Conservation (phyloP, 1,140 invertebrate species). For the Lepidotrigona ventralis region DNA sequence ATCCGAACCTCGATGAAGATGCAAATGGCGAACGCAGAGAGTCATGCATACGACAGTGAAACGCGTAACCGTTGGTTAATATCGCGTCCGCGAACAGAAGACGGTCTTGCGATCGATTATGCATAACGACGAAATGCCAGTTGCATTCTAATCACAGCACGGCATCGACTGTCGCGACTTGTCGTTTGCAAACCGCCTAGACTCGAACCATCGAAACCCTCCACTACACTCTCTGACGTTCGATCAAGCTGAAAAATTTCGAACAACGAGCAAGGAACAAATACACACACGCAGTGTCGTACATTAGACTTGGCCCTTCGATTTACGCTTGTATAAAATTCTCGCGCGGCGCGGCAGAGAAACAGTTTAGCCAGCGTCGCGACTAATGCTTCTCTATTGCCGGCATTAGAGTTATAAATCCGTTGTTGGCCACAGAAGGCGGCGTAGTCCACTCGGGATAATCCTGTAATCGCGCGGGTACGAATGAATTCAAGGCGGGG, state of each 20-base stretch:
- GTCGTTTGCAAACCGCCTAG: background rate
- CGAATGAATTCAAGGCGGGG: slow-evolving; percentile 50
- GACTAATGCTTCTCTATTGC: slow-evolving; percentile 54
- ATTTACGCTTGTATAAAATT: slow-evolving; percentile 54
- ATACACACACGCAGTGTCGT: background rate
- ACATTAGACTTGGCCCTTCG: background rate
- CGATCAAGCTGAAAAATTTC: background rate
- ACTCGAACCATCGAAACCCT: background rate
- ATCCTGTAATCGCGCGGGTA: slow-evolving; percentile 50
- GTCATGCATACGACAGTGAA: background rate
- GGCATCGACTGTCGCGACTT: slow-evolving; percentile 9
- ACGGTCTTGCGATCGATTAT: slow-evolving; percentile 35
- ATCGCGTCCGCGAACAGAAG: slow-evolving; percentile 19
- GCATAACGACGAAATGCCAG: slow-evolving; percentile 35
- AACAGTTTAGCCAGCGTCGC: slow-evolving; percentile 23
- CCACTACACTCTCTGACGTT: background rate
- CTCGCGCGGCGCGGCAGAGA: slow-evolving; percentile 36
- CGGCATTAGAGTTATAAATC: slow-evolving; percentile 60
- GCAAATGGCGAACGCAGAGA: background rate
- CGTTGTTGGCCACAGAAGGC: slow-evolving; percentile 42
- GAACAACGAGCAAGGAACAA: too few relatives aligned
- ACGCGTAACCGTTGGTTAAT: slow-evolving; percentile 9
- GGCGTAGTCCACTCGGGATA: slow-evolving; percentile 39
- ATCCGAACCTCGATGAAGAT: background rate
- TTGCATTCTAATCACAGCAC: slow-evolving; percentile 44